Evolutionary conservation across 2,113 vertebrate genomes (phyloP), one percentile per base, ranked within the genome.

Genomic region (Rhipidura dahli): DNA sequence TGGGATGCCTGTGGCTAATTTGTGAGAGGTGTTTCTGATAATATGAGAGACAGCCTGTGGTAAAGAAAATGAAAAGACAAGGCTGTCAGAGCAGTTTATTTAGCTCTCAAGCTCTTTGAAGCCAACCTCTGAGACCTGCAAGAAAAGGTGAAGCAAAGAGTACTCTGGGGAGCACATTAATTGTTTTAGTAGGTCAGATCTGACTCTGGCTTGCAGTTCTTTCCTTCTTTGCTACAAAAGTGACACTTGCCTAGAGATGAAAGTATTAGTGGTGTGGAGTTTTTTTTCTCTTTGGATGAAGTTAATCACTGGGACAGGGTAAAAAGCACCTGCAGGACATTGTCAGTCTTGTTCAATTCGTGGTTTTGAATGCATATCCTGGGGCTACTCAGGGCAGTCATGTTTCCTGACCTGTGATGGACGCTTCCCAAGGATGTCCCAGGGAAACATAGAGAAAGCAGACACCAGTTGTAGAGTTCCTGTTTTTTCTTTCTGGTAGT

Each of bases 281-380:
- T 7, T 45, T 54, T 69, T 82, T 69, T 3, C 26, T 76, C 10
- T 50, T 69, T 66, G 44, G 33, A 18, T 23, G 15, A 49, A 47
- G 15, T 71, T 44, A 66, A 75, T 61, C 66, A 21, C 1, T 80
- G 42, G 49, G 22, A 40, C 13, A 40, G 31, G 31, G 20, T 61
- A 35, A 88, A 87, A 92, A 65, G n/a, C 5, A 8, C 22, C 37
- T 73, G 59, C 45, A 69, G 37, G 71, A 72, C 24, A 14, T 22
- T 0, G 0, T 42, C 40, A 57, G 28, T 61, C 31, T 61, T 73
- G 8, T 35, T 93, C 2, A 1, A 2, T 66, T 78, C 0, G 3
- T 64, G 75, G 39, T 35, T 88, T 57, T 83, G 49, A 63, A 53
- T n/a, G 28, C 0, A 2, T 61, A n/a, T 60, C 16, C 31, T 44